A percentile compares a stretch with the other conserved stretches of the same genome.
phyloP scores from a whole-genome alignment of 2,888 invertebrate genomes.

The Nomada fabriciana region DNA sequence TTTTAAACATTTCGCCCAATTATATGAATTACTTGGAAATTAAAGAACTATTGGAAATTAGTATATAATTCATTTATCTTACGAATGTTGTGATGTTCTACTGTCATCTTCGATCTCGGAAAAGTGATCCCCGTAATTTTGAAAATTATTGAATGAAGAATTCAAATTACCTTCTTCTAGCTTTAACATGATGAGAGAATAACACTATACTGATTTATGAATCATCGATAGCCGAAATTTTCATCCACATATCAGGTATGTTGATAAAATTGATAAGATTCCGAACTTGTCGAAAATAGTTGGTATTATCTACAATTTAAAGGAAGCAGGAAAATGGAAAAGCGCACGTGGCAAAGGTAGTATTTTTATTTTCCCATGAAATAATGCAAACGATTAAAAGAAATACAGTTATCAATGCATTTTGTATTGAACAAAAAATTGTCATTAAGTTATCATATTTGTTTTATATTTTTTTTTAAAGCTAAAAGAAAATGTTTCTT shows the following conservation, averaged over 20 bases:
- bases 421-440: too few relatives aligned
- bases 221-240: slow-evolving; percentile 45
- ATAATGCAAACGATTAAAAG: not conserved
- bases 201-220: slow-evolving; percentile 2
- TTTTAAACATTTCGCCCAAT: not conserved
- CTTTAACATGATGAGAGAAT: slow-evolving; percentile 23
- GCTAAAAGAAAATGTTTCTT: too few relatives aligned
- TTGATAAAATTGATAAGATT: slow-evolving; percentile 58
- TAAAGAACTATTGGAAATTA: not conserved
- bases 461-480: too few relatives aligned
- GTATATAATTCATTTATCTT: slow-evolving; percentile 13
- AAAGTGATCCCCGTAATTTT: slow-evolving; percentile 42
- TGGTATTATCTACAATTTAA: slow-evolving; percentile 18
- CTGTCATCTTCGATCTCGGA: slow-evolving; percentile 51
- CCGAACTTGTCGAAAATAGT: slow-evolving; percentile 28
- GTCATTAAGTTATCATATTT: too few relatives aligned
- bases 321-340: not conserved
- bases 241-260: slow-evolving; percentile 22
- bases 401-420: not conserved
- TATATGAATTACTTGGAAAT: not conserved
- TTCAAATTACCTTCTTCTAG: slow-evolving; percentile 16
- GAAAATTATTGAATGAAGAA: slow-evolving; percentile 27
- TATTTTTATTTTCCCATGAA: not conserved
- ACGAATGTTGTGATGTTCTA: slow-evolving; percentile 47
- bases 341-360: not conserved